Evolutionary conservation across 2,888 invertebrate genomes (phyloP), one percentile per base, ranked within the genome.

Genomic region (Aporophyla nigra): DNA sequence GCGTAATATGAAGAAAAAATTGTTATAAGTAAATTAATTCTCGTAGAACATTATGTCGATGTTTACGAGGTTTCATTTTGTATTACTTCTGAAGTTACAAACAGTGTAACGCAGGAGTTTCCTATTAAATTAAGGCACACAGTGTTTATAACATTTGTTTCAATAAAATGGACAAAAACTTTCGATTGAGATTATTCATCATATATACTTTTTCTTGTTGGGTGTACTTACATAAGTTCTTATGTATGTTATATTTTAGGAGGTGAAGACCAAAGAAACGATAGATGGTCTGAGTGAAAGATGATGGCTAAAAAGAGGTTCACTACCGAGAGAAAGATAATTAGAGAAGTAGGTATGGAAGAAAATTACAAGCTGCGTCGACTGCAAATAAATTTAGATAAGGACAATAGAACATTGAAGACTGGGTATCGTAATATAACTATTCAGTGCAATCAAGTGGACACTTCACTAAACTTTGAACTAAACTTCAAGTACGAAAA

Each of bases 61-160:
- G 43, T 66, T 75, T 81, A 81, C 75, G 76, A 80, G 51, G 24
- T 75, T 56, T 69, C 21, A 54, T 74, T 69, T 75, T 65, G 24
- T 66, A 46, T 70, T 81, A 61, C n/a, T 65, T 82, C 68, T 27
- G 49, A 77, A 77, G 69, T 75, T 69, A 51, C 43, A 54, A 82
- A 59, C 49, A 69, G 59, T 56, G 59, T 56, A 27, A 59, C 43
- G 68, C 6, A 46, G 5, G 51, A 71, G 49, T 71, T 77, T 46
- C 6, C 19, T 27, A 74, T 80, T 73, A 51, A 78, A 67, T 73
- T 74, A 56, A 40, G 54, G 24, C 43, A 6, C 14, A 2, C 16
- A 14, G 16, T 51, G 49, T 62, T 61, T 51, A 67, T 51, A 51
- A 66, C 9, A 51, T 66, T 66, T 16, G 5, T 33, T 33, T 21